Evolutionary conservation across 2,888 invertebrate genomes (phyloP).

Genomic region (Sabellastarte sp.): DNA sequence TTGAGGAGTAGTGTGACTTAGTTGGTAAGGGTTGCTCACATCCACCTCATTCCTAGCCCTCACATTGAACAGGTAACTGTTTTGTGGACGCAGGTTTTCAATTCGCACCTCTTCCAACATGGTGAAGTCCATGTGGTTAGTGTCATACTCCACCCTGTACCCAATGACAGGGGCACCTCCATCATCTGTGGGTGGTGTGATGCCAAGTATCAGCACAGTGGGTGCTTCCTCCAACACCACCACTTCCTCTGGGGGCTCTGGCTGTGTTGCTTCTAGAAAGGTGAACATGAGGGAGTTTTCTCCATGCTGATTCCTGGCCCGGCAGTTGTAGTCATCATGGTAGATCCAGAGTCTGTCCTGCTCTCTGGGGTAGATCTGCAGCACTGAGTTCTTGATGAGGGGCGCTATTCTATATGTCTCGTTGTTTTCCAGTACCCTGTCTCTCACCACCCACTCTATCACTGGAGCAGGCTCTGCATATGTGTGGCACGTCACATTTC

Average conservation of each 20-base stretch:
- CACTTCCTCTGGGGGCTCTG: conserved; percentile 17
- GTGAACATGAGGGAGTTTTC: background rate
- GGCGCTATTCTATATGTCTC: too few species aligned
- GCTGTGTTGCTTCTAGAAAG: background rate
- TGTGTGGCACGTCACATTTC: too few species aligned
- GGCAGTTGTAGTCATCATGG: conserved; percentile 27
- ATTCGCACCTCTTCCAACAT: conserved; percentile 22
- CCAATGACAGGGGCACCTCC: conserved; percentile 25
- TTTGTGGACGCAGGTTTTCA: conserved; percentile 29
- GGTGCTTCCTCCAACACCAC: conserved; percentile 17
- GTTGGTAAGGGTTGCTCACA: conserved; percentile 15
- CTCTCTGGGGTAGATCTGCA: conserved; percentile 23
- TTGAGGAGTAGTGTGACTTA: too few species aligned
- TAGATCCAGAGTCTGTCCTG: conserved; percentile 31
- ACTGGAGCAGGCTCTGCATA: too few species aligned
- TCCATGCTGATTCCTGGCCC: conserved; percentile 24
- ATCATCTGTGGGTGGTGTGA: conserved; percentile 22
- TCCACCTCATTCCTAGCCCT: conserved; percentile 30
- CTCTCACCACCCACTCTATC: too few species aligned
- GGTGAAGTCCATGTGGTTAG: conserved; percentile 18
- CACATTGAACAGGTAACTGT: conserved; percentile 23
- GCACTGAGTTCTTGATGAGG: too few species aligned
- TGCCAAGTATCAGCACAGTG: conserved; percentile 21
- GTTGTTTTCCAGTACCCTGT: too few species aligned
- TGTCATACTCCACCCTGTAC: conserved; percentile 26